Evolutionary conservation across 2,113 vertebrate genomes (phyloP), one percentile per base, ranked within the genome.

Genomic region (Pygathrix nemaeus): DNA sequence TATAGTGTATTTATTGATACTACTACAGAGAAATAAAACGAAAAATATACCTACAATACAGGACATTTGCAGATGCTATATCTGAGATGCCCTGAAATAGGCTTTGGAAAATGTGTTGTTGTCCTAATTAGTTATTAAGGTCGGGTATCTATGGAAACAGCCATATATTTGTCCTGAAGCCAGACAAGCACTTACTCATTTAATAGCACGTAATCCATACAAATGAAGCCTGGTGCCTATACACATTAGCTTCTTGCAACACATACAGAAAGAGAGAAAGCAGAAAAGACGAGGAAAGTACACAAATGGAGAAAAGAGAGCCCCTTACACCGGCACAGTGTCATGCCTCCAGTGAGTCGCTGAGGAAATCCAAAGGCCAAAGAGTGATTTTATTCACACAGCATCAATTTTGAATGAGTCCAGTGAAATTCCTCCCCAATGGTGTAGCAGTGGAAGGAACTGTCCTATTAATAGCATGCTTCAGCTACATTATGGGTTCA

Each of bases 91-190:
- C 94, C 78, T 70, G 90, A 84, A 96, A 96, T 45, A n/a, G 50
- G 45, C 72, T 96, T 92, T 91, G 43, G 80, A 68, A 92, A 96
- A 96, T 76, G 81, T 64, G 57, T 82, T 96, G 84, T 40, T 96
- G 84, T 40, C 66, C 76, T 97, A 95, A 97, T 97, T 95, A 96
- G 90, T 93, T 95, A 95, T 93, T 97, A 81, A 94, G 86, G 95
- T 91, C 84, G 50, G 64, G 94, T 98, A 92, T 98, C 98, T 98
- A 97, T 98, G 97, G 97, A 96, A 98, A 98, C 97, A 97, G 66
- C 76, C 68, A 88, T 96, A 96, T 95, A 95, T 92, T 96, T 96
- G 87, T 98, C 92, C 96, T 96, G 95, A 97, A 95, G 92, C 95
- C 95, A 97, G 94, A 90, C 64, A 95, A 94, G 93, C 94, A 88